Conservation (phyloP, 2,888 invertebrate species). For the Cecidostiba fungosa region DNA sequence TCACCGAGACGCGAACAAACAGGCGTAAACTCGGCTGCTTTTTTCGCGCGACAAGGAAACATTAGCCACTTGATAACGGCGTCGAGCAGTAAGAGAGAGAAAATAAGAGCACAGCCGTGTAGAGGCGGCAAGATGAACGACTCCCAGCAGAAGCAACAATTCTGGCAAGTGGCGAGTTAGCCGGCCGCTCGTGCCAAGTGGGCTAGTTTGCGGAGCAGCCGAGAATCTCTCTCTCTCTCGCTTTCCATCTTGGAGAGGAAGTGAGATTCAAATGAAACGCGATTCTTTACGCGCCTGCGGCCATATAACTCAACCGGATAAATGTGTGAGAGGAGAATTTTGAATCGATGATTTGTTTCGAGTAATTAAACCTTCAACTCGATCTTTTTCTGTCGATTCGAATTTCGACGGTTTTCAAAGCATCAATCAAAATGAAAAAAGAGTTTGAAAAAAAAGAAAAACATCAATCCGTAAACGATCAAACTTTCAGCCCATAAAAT, state of each 20-base stretch:
- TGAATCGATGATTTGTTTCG: constrained; percentile 3
- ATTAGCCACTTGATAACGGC: constrained; percentile 16
- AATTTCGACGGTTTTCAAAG: neutral
- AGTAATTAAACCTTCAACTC: neutral
- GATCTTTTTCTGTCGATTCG: neutral
- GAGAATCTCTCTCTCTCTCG: constrained; percentile 41
- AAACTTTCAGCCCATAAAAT: neutral
- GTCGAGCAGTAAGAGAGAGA: neutral
- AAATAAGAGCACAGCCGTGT: neutral
- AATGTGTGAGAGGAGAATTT: neutral
- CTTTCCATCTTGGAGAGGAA: constrained; percentile 6
- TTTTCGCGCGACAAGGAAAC: constrained; percentile 8
- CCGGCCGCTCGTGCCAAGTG: constrained; percentile 31
- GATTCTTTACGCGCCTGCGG: constrained; percentile 53
- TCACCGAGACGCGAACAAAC: neutral
- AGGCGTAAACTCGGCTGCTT: neutral
- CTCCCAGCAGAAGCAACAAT: constrained; percentile 17
- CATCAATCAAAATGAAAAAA: constrained; percentile 27
- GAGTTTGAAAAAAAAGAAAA: neutral
- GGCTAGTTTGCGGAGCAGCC: constrained; percentile 14
- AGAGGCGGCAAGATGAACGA: constrained; percentile 1
- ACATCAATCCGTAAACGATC: neutral
- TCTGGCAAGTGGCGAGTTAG: constrained; percentile 11
- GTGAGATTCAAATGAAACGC: constrained; percentile 26
- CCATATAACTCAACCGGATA: constrained; percentile 11